These are phyloP conservation scores for Drosophila paramelanica DNA, from an alignment of 2,888 invertebrate species.

Conservation along the genomic window DNA sequence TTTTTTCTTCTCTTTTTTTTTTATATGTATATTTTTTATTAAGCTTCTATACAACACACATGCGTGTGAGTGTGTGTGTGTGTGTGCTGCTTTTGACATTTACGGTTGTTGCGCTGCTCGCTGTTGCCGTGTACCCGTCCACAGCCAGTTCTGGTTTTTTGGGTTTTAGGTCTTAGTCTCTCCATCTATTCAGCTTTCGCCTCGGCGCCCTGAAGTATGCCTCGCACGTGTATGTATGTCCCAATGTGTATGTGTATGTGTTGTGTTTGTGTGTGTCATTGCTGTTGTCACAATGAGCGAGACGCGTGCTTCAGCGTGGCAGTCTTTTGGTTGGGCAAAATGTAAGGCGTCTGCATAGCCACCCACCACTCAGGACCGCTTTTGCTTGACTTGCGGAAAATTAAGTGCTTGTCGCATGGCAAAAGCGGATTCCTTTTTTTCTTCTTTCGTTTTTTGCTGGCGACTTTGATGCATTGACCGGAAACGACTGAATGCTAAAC, in stretches of 20 bases:
- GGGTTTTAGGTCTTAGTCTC: conserved; percentile 25
- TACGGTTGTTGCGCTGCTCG: conserved; percentile 55
- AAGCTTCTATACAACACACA: not conserved
- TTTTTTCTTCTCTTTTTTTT: conserved; percentile 39
- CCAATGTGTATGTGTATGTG: not conserved
- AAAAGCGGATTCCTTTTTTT: conserved; percentile 41
- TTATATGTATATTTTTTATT: conserved; percentile 11
- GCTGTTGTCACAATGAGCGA: conserved; percentile 51
- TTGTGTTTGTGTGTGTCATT: conserved; percentile 25
- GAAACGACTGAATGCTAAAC: conserved; percentile 54
- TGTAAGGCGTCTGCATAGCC: conserved; percentile 27
- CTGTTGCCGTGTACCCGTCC: conserved; percentile 33
- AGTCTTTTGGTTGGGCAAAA: conserved; percentile 39
- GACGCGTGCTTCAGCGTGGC: conserved; percentile 53
- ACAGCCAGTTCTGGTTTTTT: conserved; percentile 36
- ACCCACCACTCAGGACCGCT: conserved; percentile 50
- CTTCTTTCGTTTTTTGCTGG: conserved; percentile 21
- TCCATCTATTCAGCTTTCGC: conserved; percentile 28
- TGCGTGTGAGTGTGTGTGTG: not conserved
- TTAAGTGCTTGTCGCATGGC: conserved; percentile 57
- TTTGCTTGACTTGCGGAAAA: conserved; percentile 69
- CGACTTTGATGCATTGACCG: conserved; percentile 74
- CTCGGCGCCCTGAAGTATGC: conserved; percentile 68
- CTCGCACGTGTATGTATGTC: conserved; percentile 19
- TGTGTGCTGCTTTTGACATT: conserved; percentile 58